Conservation (phyloP, 2,888 invertebrate species). For the Lymantria dispar region DNA sequence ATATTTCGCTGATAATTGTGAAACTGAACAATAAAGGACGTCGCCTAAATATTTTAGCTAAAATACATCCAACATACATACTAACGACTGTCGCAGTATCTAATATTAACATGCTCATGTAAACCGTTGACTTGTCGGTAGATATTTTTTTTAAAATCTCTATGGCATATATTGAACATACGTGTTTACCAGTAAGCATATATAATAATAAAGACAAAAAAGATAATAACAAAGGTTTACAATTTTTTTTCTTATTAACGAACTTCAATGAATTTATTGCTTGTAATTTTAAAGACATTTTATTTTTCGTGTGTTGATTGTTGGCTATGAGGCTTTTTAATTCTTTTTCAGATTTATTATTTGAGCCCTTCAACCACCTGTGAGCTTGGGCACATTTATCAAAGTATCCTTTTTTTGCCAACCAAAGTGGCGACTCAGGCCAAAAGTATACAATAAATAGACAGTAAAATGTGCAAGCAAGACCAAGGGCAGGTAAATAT, state of each 20-base stretch:
- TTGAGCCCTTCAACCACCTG: slow-evolving; percentile 10
- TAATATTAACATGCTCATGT: slow-evolving; percentile 36
- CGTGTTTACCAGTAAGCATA: slow-evolving; percentile 42
- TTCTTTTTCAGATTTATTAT: neutral
- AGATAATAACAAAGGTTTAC: slow-evolving; percentile 33
- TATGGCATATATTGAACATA: slow-evolving; percentile 35
- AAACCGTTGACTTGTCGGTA: slow-evolving; percentile 31
- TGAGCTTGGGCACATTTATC: neutral
- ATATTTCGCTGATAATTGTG: slow-evolving; percentile 23
- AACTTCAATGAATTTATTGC: neutral
- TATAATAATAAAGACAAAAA: slow-evolving; percentile 29
- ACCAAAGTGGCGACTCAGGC: slow-evolving; percentile 27
- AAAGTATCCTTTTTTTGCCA: neutral
- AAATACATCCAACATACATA: slow-evolving; percentile 35
- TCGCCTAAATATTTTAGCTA: slow-evolving; percentile 27
- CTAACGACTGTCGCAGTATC: slow-evolving; percentile 39
- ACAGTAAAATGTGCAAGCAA: slow-evolving; percentile 23
- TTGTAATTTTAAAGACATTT: neutral
- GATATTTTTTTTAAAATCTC: slow-evolving; percentile 43
- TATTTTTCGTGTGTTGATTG: neutral
- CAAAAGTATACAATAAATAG: slow-evolving; percentile 25
- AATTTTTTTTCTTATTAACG: slow-evolving; percentile 22
- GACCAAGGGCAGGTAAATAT: slow-evolving; percentile 33
- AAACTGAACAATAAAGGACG: slow-evolving; percentile 26
- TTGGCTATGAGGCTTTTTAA: neutral